phyloP scores from a whole-genome alignment of 2,113 vertebrate species.

The Collichthys lucidus region DNA sequence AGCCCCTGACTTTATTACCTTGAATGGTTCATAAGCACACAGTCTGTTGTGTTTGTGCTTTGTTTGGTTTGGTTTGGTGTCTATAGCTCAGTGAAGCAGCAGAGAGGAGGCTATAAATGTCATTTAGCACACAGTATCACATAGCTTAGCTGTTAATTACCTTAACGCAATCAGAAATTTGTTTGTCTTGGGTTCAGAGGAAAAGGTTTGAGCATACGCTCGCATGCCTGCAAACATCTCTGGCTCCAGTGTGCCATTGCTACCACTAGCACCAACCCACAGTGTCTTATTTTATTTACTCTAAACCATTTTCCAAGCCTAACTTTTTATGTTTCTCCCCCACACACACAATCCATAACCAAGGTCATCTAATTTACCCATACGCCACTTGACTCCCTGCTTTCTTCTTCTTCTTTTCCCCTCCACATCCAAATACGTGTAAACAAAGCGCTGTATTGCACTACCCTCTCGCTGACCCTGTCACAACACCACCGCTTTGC shows the following conservation, averaged over 20 bases:
- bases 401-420: background rate
- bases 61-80: conserved; percentile 22
- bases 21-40: conserved; percentile 23
- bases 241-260: background rate
- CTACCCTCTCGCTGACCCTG: conserved; percentile 55
- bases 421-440: conserved; percentile 4
- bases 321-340: background rate
- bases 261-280: background rate
- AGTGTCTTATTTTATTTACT: conserved; percentile 16
- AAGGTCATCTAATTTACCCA: background rate
- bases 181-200: conserved; percentile 6
- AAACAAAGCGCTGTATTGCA: conserved; percentile 49
- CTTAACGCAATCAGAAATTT: conserved; percentile 47
- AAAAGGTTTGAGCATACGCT: background rate
- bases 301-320: background rate
- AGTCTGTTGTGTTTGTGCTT: conserved; percentile 18
- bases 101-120: conserved; percentile 9
- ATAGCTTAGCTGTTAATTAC: conserved; percentile 55
- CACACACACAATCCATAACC: background rate
- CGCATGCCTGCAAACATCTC: conserved; percentile 4
- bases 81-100: conserved; percentile 14
- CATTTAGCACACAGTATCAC: conserved; percentile 39
- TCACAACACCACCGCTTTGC: conserved; percentile 66
- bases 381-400: background rate
- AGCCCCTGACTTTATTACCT: conserved; percentile 5